A percentile compares a stretch with the other conserved stretches of the same genome.
phyloP scores from a whole-genome alignment of 2,113 vertebrate genomes.

The Scalopus aquaticus region DNA sequence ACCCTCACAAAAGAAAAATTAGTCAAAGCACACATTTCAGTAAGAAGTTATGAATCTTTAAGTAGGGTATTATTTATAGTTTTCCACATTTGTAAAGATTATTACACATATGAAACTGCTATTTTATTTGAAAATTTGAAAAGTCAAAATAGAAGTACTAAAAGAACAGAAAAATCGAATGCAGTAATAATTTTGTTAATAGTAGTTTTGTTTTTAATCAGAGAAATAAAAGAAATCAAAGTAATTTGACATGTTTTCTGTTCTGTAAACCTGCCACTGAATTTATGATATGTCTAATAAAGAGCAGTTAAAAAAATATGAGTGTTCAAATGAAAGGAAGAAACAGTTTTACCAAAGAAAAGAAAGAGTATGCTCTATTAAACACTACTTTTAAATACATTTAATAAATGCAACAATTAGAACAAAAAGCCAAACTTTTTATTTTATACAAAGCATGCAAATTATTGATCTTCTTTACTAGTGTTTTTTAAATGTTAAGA shows the following conservation, averaged over 20 bases:
- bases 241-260: conserved; percentile 24
- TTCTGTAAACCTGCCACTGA: not conserved
- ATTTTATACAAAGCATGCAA: conserved; percentile 46
- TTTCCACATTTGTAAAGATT: not conserved
- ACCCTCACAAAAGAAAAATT: conserved; percentile 44
- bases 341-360: conserved; percentile 52
- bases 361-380: not conserved
- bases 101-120: not conserved
- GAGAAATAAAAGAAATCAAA: conserved; percentile 59
- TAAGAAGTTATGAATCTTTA: conserved; percentile 1
- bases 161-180: conserved; percentile 32
- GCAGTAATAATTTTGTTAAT: not conserved
- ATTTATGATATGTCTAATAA: conserved; percentile 41
- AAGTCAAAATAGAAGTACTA: conserved; percentile 39
- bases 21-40: conserved; percentile 44
- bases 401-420: conserved; percentile 39
- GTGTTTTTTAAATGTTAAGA: conserved; percentile 51
- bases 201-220: conserved; percentile 48
- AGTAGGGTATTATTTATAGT: not conserved
- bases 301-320: conserved; percentile 41
- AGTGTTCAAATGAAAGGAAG: conserved; percentile 3
- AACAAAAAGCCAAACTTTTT: not conserved
- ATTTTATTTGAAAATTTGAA: conserved; percentile 53
- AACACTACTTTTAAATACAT: conserved; percentile 41
- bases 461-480: conserved; percentile 24